A percentile compares a stretch with the other conserved stretches of the same genome.
These are phyloP conservation scores for Ammodramus savannarum DNA, from an alignment of 2,113 vertebrate species.

Conservation along the genomic window DNA sequence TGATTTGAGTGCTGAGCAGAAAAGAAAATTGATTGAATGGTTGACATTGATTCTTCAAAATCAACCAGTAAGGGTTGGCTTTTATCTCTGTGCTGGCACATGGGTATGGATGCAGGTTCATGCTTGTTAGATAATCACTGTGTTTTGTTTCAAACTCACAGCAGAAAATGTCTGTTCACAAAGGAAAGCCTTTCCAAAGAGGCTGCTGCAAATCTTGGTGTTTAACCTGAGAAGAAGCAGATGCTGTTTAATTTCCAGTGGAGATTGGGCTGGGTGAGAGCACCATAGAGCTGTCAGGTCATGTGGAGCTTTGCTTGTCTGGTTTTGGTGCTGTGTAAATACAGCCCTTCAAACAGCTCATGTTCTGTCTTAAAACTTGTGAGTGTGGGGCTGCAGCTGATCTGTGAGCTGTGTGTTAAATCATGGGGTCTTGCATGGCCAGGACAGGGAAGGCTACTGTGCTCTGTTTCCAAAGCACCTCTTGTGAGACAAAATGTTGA, in stretches of 20 bases:
- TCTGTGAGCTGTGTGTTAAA: not conserved
- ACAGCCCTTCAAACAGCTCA: not conserved
- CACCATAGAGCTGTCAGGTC: not conserved
- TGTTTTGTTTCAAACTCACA: not conserved
- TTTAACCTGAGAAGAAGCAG: constrained; percentile 5
- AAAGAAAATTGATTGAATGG: not conserved
- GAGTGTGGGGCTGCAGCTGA: not conserved
- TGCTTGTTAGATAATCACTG: constrained; percentile 1
- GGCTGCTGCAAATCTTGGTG: not conserved
- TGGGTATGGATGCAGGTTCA: not conserved
- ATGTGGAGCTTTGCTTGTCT: not conserved
- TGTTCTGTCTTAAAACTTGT: not conserved
- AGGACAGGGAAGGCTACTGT: not conserved
- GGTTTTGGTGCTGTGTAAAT: not conserved
- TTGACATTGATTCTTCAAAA: constrained; percentile 4
- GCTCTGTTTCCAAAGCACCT: not conserved
- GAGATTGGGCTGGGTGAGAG: not conserved
- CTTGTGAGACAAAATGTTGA: not conserved
- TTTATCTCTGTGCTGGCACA: constrained; percentile 17
- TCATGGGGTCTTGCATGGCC: not conserved
- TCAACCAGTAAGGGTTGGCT: not conserved
- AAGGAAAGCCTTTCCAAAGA: not conserved
- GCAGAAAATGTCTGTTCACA: not conserved
- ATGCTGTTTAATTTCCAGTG: not conserved
- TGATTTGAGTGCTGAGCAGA: not conserved